These are phyloP conservation scores for Austrofundulus limnaeus DNA, from an alignment of 2,113 vertebrate species.

Conservation along the genomic window DNA sequence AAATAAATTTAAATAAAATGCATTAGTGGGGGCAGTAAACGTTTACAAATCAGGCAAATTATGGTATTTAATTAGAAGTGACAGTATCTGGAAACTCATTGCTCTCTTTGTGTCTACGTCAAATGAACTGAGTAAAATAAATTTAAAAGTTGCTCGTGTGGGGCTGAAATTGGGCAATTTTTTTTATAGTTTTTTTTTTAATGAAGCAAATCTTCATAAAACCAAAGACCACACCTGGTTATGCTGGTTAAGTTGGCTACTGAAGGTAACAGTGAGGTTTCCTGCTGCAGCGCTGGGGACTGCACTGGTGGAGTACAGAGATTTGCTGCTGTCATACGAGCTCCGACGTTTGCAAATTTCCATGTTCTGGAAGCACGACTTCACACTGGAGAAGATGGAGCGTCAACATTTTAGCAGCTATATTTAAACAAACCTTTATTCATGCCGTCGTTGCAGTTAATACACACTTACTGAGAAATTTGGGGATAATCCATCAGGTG, in stretches of 20 bases:
- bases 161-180: too few relatives aligned
- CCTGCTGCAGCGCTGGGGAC: constrained; percentile 93
- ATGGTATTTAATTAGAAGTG: too few relatives aligned
- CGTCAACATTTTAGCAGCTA: background rate
- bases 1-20: too few relatives aligned
- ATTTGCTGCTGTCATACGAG: constrained; percentile 92
- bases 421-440: background rate
- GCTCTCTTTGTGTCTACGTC: too few relatives aligned
- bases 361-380: constrained; percentile 99
- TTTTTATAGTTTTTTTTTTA: too few relatives aligned
- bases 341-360: constrained; percentile 95
- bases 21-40: too few relatives aligned
- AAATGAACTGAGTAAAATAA: too few relatives aligned
- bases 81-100: too few relatives aligned
- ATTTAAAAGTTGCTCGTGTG: too few relatives aligned
- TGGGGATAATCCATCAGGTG: constrained; percentile 97
- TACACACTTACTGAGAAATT: constrained; percentile 90
- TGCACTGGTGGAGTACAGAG: constrained; percentile 91
- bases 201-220: background rate
- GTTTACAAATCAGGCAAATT: too few relatives aligned
- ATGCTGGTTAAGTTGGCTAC: constrained; percentile 81
- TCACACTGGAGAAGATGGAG: constrained; percentile 81
- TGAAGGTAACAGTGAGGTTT: constrained; percentile 88
- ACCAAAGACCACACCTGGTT: constrained; percentile 69
- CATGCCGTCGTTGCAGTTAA: background rate